Conservation (phyloP, 2,888 invertebrate species). For the Plebejus anna region DNA sequence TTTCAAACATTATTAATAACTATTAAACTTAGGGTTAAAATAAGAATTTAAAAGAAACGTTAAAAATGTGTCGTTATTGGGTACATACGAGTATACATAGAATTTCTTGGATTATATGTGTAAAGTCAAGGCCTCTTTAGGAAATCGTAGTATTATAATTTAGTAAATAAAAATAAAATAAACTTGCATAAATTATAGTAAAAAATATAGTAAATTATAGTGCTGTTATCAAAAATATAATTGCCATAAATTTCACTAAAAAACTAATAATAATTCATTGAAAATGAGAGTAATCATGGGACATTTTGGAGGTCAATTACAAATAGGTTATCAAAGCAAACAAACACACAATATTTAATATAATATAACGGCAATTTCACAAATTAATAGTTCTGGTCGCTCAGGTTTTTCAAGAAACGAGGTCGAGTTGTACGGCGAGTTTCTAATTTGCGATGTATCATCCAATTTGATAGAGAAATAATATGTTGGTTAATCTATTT, state of each 20-base stretch:
- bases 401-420: constrained; percentile 26
- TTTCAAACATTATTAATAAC: no score
- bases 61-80: no score
- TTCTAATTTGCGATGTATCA: constrained; percentile 27
- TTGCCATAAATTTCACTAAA: not conserved
- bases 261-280: not conserved
- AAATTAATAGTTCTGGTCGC: constrained; percentile 26
- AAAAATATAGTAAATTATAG: no score
- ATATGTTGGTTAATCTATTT: constrained; percentile 9
- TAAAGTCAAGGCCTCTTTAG: no score
- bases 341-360: constrained; percentile 10
- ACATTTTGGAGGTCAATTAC: not conserved
- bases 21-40: no score
- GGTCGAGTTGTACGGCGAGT: constrained; percentile 22
- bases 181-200: no score
- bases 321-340: not conserved
- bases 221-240: no score
- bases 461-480: constrained; percentile 22
- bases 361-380: constrained; percentile 19
- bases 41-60: no score
- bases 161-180: no score
- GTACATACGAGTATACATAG: no score
- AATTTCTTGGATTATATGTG: no score
- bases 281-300: not conserved
- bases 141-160: no score